A percentile compares a stretch with the other conserved stretches of the same genome.
phyloP scores from a whole-genome alignment of 2,888 invertebrate species.

The Amorpha juglandis region DNA sequence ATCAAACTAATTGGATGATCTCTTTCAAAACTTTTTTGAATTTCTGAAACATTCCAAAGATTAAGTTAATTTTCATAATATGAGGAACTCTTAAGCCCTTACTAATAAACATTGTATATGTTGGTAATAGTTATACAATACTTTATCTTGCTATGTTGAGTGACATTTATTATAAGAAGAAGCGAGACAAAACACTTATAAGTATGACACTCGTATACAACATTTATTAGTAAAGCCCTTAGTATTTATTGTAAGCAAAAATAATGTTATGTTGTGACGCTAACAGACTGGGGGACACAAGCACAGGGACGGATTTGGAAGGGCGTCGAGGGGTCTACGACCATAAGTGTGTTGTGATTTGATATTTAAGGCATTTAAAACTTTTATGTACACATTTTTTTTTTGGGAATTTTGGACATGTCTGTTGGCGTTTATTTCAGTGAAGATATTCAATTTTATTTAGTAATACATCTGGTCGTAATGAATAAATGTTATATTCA shows the following conservation, averaged over 20 bases:
- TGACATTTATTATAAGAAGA: too few species aligned
- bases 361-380: neutral
- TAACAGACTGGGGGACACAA: neutral
- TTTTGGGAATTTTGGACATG: neutral
- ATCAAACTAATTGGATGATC: slow-evolving; percentile 3
- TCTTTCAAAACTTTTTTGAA: neutral
- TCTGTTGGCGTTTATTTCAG: slow-evolving; percentile 5
- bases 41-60: slow-evolving; percentile 16
- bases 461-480: slow-evolving; percentile 3
- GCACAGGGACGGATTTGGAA: neutral
- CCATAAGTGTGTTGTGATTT: slow-evolving; percentile 5
- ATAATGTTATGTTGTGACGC: neutral
- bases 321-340: neutral
- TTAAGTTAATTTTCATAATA: neutral
- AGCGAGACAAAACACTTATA: too few species aligned
- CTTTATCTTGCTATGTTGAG: too few species aligned
- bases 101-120: too few species aligned
- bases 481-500: slow-evolving; percentile 13
- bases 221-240: too few species aligned
- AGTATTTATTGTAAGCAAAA: neutral
- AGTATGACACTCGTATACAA: too few species aligned
- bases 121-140: too few species aligned
- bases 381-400: too few species aligned
- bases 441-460: neutral
- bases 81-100: neutral